Conservation (phyloP, 2,797 vertebrate genomes). For the Buphagus erythrorhynchus region DNA sequence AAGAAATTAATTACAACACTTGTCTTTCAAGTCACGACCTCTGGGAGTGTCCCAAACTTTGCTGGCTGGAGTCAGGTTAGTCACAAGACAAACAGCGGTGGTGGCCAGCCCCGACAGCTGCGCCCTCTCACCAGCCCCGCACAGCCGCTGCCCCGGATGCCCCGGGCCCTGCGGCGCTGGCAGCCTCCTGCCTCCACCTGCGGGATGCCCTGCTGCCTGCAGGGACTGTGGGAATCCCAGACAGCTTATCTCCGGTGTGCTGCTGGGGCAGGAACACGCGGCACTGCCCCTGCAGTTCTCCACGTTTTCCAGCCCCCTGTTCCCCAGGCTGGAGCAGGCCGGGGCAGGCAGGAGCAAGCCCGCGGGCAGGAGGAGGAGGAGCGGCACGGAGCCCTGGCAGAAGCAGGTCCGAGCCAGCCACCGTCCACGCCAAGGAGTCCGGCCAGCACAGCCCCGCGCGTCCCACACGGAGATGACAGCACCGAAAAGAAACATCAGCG, state of each 20-base stretch:
- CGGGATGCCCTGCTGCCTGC: not conserved
- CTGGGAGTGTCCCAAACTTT: conserved; percentile 31
- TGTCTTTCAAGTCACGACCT: conserved; percentile 35
- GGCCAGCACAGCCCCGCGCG: accelerated
- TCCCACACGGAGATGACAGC: accelerated
- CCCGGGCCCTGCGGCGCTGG: not conserved
- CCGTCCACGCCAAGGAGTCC: accelerated
- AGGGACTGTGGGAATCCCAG: not conserved
- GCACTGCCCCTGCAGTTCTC: not conserved
- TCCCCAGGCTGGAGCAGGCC: not conserved
- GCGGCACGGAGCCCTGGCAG: not conserved
- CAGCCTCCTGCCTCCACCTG: not conserved
- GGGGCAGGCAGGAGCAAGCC: not conserved
- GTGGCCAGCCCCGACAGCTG: not conserved
- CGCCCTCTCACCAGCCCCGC: not conserved
- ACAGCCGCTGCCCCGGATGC: not conserved
- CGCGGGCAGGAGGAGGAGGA: not conserved
- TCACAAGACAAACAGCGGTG: not conserved
- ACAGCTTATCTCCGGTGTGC: not conserved
- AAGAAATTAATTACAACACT: conserved; percentile 39
- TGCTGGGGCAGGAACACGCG: not conserved
- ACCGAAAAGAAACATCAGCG: not conserved
- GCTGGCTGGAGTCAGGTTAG: conserved; percentile 5
- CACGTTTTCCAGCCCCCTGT: not conserved
- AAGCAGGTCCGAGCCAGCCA: not conserved